These are phyloP conservation scores for Gerris lacustris DNA, from an alignment of 2,888 invertebrate species.

Conservation along the genomic window DNA sequence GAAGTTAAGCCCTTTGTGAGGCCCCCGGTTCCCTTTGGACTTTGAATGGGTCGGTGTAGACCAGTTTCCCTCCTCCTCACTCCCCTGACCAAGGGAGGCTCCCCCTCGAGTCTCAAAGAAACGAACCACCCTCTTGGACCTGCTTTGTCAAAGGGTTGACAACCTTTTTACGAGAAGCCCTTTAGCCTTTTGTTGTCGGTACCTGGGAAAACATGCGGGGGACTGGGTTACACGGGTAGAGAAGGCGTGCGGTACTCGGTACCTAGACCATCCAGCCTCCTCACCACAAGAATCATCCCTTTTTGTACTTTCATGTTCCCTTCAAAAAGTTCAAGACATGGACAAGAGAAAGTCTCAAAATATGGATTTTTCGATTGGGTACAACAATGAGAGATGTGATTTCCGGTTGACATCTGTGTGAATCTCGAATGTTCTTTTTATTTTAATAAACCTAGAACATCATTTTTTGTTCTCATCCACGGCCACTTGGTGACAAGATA, in stretches of 20 bases:
- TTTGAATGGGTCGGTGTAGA: neutral
- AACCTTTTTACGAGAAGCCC: neutral
- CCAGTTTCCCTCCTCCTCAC: slow-evolving; percentile 5
- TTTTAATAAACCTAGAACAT: no score
- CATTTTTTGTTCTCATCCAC: no score
- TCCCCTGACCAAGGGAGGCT: neutral
- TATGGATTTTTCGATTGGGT: no score
- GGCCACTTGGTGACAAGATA: no score
- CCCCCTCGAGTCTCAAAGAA: neutral
- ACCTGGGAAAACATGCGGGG: slow-evolving; percentile 5
- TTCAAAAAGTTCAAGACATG: no score
- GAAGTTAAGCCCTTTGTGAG: neutral
- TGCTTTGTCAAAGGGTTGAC: slow-evolving; percentile 5
- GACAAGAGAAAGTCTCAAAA: no score
- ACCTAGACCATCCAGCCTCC: neutral
- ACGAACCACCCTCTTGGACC: slow-evolving; percentile 1
- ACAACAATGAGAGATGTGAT: no score
- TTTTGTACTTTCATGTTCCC: neutral
- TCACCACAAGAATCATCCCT: neutral
- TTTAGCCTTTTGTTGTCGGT: neutral
- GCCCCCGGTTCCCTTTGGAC: neutral
- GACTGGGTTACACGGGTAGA: slow-evolving; percentile 1
- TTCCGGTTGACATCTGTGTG: no score
- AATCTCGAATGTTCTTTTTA: no score
- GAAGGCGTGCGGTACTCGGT: neutral